Conservation (phyloP, 2,113 vertebrate genomes). For the Epinephelus fuscoguttatus region DNA sequence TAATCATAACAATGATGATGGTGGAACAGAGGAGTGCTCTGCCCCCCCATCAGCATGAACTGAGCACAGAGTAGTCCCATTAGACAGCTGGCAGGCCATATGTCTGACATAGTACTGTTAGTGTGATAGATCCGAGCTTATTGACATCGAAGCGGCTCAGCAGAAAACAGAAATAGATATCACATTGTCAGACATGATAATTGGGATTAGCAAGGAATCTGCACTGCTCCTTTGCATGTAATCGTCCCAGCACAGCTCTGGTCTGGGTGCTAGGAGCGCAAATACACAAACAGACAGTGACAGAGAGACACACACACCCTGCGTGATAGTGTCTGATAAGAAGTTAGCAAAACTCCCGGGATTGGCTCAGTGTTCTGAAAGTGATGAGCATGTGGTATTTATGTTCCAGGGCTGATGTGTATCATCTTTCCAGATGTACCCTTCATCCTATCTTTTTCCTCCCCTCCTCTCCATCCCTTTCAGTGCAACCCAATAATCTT, state of each 20-base stretch:
- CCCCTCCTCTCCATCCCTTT: slow-evolving; percentile 20
- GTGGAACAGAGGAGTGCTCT: slow-evolving; percentile 46
- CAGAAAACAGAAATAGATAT: slow-evolving; percentile 57
- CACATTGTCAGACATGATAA: slow-evolving; percentile 49
- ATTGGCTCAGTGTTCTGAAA: slow-evolving; percentile 34
- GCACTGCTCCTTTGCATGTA: slow-evolving; percentile 30
- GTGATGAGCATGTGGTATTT: slow-evolving; percentile 43
- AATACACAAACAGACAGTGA: slow-evolving; percentile 13
- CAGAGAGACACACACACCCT: slow-evolving; percentile 9
- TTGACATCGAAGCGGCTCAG: slow-evolving; percentile 62
- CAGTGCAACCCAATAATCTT: slow-evolving; percentile 26
- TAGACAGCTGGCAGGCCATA: slow-evolving; percentile 70
- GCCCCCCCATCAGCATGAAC: slow-evolving; percentile 45
- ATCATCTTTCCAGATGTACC: slow-evolving; percentile 46
- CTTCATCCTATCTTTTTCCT: slow-evolving; percentile 31
- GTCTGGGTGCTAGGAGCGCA: background rate
- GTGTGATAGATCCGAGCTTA: slow-evolving; percentile 53
- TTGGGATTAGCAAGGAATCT: slow-evolving; percentile 54
- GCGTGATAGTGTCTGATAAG: slow-evolving; percentile 33
- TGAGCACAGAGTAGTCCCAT: slow-evolving; percentile 60
- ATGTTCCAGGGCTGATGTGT: slow-evolving; percentile 42
- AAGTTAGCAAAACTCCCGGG: slow-evolving; percentile 41
- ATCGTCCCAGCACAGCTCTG: slow-evolving; percentile 12
- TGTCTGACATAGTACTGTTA: slow-evolving; percentile 62
- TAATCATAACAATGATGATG: slow-evolving; percentile 67